phyloP scores from a whole-genome alignment of 2,113 vertebrate genomes.

The Chlorodrepanis virens region DNA sequence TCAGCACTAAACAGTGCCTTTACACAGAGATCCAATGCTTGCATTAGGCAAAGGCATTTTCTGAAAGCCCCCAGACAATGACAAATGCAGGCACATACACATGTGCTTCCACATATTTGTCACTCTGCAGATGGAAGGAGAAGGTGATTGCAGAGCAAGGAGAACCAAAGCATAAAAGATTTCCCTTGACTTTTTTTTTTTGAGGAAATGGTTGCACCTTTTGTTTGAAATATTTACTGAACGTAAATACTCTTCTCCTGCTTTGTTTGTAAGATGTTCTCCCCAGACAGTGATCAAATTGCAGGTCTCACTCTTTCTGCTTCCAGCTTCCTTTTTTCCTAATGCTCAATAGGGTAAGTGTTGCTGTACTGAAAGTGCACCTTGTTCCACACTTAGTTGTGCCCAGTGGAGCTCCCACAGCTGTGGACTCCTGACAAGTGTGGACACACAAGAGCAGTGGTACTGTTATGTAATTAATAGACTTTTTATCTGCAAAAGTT shows the following conservation, averaged over 20 bases:
- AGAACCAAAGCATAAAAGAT: neutral
- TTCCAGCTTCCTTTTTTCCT: neutral
- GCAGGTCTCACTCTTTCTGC: neutral
- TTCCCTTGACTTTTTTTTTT: neutral
- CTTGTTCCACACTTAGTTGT: neutral
- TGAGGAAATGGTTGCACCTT: neutral
- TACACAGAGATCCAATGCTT: neutral
- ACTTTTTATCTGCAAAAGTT: neutral
- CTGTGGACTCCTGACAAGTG: neutral
- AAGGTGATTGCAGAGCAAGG: neutral
- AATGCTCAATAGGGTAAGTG: neutral
- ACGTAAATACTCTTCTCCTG: neutral
- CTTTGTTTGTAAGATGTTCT: neutral
- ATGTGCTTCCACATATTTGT: neutral
- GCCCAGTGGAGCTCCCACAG: neutral
- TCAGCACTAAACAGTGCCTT: neutral
- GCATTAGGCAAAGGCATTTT: neutral
- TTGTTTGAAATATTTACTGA: neutral
- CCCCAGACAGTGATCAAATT: neutral
- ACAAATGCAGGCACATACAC: neutral
- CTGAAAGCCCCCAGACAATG: neutral
- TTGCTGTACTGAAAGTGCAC: neutral
- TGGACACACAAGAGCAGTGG: neutral
- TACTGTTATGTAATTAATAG: neutral
- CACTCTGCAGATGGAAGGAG: neutral